These are phyloP conservation scores for Dermolepida albohirtum DNA, from an alignment of 2,888 invertebrate genomes.

Conservation along the genomic window DNA sequence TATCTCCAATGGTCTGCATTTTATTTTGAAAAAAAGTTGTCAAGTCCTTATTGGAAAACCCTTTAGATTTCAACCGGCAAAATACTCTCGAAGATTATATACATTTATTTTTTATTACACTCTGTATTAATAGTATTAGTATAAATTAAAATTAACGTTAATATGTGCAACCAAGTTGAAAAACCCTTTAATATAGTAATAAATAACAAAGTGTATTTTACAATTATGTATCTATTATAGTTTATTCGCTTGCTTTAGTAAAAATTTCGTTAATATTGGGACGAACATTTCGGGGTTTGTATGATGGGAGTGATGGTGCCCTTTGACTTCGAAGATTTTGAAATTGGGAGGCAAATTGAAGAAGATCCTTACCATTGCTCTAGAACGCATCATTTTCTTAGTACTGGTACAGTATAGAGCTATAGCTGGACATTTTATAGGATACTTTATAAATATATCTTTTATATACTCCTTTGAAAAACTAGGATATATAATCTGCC, in stretches of 20 bases:
- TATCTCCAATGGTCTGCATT: too few species aligned
- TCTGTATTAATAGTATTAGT: too few species aligned
- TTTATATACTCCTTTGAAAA: slow-evolving; percentile 24
- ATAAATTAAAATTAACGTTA: too few species aligned
- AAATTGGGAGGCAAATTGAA: slow-evolving; percentile 9
- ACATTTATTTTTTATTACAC: too few species aligned
- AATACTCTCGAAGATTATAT: too few species aligned
- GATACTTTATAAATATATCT: slow-evolving; percentile 17
- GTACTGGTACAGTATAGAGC: slow-evolving; percentile 8
- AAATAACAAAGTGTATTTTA: too few species aligned
- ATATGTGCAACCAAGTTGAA: too few species aligned
- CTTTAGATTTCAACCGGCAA: too few species aligned
- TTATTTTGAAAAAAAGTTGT: too few species aligned
- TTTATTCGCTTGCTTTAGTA: slow-evolving; percentile 17
- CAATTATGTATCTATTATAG: slow-evolving; percentile 13
- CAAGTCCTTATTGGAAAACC: too few species aligned
- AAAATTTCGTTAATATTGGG: slow-evolving; percentile 21
- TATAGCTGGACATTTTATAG: slow-evolving; percentile 24
- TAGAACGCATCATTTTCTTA: not conserved
- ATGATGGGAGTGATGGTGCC: slow-evolving; percentile 36
- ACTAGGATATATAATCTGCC: slow-evolving; percentile 20
- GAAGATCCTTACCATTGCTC: not conserved
- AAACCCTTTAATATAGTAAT: too few species aligned
- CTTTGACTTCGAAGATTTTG: slow-evolving; percentile 2
- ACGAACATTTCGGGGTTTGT: slow-evolving; percentile 32